phyloP scores from a whole-genome alignment of 2,888 invertebrate genomes.

The Erebia ligea region DNA sequence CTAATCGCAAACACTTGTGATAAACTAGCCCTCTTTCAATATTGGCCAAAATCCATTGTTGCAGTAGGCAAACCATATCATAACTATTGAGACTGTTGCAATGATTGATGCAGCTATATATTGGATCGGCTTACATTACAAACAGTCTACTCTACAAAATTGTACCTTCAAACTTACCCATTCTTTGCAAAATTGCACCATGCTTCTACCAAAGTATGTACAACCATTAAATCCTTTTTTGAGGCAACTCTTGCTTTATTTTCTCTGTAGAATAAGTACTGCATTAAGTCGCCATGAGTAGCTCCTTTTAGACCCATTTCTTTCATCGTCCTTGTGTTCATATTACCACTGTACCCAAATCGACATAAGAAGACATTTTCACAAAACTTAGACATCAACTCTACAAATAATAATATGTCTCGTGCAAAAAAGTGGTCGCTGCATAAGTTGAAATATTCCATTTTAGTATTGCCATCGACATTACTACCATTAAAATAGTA shows the following conservation, averaged over 20 bases:
- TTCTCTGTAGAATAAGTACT: conserved; percentile 67
- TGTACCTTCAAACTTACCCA: conserved; percentile 57
- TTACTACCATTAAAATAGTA: conserved; percentile 59
- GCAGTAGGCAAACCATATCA: too few relatives aligned
- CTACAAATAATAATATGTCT: conserved; percentile 55
- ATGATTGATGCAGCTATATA: too few relatives aligned
- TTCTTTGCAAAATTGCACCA: conserved; percentile 67
- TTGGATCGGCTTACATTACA: too few relatives aligned
- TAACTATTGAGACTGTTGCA: too few relatives aligned
- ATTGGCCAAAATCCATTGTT: too few relatives aligned
- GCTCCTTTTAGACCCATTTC: conserved; percentile 61
- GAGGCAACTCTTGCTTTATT: conserved; percentile 54
- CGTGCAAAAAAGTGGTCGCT: conserved; percentile 61
- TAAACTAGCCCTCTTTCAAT: too few relatives aligned
- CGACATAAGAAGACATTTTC: conserved; percentile 55
- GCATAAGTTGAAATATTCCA: conserved; percentile 56
- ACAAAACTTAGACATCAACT: conserved; percentile 50
- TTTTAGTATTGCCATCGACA: conserved; percentile 45
- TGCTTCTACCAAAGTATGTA: conserved; percentile 58
- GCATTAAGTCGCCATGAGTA: conserved; percentile 67
- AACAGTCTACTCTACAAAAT: background rate
- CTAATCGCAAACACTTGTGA: too few relatives aligned
- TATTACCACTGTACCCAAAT: conserved; percentile 62
- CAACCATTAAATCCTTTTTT: conserved; percentile 53
- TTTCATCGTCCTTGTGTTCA: conserved; percentile 64